These are phyloP conservation scores for Hapalemur alaotrensis DNA, from an alignment of 2,797 vertebrate species.

Conservation along the genomic window DNA sequence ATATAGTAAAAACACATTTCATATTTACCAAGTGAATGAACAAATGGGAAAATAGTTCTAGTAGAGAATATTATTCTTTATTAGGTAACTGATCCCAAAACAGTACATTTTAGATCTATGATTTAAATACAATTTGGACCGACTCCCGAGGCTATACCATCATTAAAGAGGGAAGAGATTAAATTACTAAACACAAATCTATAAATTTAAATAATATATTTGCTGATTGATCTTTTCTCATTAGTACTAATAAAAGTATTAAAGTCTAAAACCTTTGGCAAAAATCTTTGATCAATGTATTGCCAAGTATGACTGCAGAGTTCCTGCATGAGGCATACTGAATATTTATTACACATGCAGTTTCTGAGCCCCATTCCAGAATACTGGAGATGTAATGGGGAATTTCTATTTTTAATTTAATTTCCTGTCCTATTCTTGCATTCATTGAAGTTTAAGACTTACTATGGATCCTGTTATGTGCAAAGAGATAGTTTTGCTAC, in stretches of 20 bases:
- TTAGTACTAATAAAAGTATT: background rate
- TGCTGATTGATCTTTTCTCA: background rate
- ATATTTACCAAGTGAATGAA: background rate
- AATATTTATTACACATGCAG: background rate
- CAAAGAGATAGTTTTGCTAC: background rate
- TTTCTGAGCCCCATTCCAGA: background rate
- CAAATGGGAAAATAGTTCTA: background rate
- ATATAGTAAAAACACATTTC: background rate
- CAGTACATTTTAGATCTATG: background rate
- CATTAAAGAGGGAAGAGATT: background rate
- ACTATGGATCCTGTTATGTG: background rate
- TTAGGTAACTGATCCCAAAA: background rate
- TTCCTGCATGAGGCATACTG: background rate
- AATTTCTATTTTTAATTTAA: conserved; percentile 35
- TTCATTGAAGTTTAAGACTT: background rate
- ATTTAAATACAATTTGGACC: background rate
- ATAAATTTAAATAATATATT: background rate
- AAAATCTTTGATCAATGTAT: background rate
- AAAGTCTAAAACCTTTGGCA: background rate
- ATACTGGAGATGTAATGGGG: background rate
- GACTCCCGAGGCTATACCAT: background rate
- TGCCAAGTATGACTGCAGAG: background rate
- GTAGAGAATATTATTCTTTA: background rate
- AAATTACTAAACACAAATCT: background rate
- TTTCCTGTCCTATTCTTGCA: background rate